Percentiles rank a stretch among this genome's conserved stretches.
phyloP scores from a whole-genome alignment of 2,888 invertebrate genomes.

The Incurvaria masculella region DNA sequence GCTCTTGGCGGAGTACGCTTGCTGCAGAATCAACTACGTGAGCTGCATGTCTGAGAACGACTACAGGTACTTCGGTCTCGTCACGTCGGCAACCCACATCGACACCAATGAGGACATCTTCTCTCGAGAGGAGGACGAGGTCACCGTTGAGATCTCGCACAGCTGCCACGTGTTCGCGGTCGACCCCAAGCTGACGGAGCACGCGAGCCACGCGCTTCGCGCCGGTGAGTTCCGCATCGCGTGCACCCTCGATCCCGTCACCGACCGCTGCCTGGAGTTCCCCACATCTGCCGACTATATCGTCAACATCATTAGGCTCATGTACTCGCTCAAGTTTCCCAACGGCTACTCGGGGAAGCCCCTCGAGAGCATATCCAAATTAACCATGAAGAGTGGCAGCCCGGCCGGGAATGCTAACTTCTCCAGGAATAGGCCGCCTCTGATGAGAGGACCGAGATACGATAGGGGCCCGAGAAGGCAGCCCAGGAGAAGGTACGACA shows the following conservation, averaged over 20 bases:
- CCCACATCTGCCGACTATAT: slow-evolving; percentile 81
- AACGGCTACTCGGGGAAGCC: slow-evolving; percentile 42
- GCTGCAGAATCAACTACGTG: slow-evolving; percentile 82
- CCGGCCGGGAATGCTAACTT: slow-evolving; percentile 35
- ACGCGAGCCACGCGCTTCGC: slow-evolving; percentile 73
- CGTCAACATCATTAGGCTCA: slow-evolving; percentile 67
- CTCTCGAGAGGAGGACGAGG: background rate
- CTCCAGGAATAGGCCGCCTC: slow-evolving; percentile 17
- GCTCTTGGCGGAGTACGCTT: slow-evolving; percentile 82
- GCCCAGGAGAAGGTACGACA: slow-evolving; percentile 34
- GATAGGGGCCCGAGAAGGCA: slow-evolving; percentile 35
- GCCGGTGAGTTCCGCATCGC: slow-evolving; percentile 81
- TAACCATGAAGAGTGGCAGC: slow-evolving; percentile 44
- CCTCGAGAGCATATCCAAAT: slow-evolving; percentile 41
- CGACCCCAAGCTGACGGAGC: slow-evolving; percentile 81
- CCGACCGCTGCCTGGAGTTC: slow-evolving; percentile 83
- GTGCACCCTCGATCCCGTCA: slow-evolving; percentile 77
- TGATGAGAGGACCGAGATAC: slow-evolving; percentile 22
- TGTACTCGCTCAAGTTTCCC: slow-evolving; percentile 63
- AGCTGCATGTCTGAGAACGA: slow-evolving; percentile 91
- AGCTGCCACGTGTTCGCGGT: slow-evolving; percentile 96
- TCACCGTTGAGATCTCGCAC: slow-evolving; percentile 66
- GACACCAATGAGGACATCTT: slow-evolving; percentile 21
- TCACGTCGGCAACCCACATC: slow-evolving; percentile 73
- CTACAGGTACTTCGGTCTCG: slow-evolving; percentile 87